Conservation (phyloP, 2,797 vertebrate genomes). For the Dryobates pubescens region DNA sequence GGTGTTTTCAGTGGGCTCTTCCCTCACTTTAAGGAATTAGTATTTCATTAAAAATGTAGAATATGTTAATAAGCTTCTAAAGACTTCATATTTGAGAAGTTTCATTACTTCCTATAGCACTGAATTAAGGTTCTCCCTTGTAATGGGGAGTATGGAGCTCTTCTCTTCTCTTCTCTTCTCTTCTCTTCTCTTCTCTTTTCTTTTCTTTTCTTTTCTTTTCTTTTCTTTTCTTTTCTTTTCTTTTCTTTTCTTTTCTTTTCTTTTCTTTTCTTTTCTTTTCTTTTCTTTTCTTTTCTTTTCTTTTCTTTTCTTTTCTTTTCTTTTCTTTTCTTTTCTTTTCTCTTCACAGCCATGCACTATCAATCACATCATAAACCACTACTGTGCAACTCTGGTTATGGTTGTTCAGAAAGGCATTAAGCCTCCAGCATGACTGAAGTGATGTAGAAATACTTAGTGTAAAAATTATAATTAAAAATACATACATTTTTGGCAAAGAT, state of each 20-base stretch:
- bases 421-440: not conserved
- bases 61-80: slow-evolving; percentile 18
- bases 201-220: too few species aligned
- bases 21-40: not conserved
- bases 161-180: not conserved
- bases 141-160: not conserved
- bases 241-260: too few species aligned
- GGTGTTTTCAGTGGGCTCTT: not conserved
- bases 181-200: too few species aligned
- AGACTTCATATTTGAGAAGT: not conserved
- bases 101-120: not conserved
- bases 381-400: not conserved
- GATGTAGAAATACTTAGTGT: not conserved
- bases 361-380: not conserved
- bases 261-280: too few species aligned
- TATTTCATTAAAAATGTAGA: not conserved
- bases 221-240: too few species aligned
- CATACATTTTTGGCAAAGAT: not conserved
- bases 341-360: too few species aligned
- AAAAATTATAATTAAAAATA: not conserved
- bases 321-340: too few species aligned
- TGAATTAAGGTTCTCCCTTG: not conserved
- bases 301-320: too few species aligned
- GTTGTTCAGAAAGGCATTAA: not conserved
- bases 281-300: too few species aligned